These are phyloP conservation scores for Automeris io DNA, from an alignment of 2,888 invertebrate species.

Conservation along the genomic window DNA sequence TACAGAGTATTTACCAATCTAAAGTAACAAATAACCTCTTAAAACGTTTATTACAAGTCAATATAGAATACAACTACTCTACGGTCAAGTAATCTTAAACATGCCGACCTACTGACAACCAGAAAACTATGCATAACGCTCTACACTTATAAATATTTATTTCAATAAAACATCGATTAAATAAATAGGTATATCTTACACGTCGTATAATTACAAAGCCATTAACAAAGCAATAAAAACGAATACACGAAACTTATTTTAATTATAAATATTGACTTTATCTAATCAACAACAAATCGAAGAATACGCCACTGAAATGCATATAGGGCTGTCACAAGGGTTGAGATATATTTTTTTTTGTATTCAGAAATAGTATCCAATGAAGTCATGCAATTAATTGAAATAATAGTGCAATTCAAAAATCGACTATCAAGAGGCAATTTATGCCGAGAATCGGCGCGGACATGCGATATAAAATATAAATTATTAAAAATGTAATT, in stretches of 20 bases:
- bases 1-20: too few relatives aligned
- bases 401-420: too few relatives aligned
- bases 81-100: neutral
- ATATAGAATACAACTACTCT: too few relatives aligned
- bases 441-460: too few relatives aligned
- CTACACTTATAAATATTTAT: constrained; percentile 3
- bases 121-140: neutral
- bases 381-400: too few relatives aligned
- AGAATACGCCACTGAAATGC: constrained; percentile 56
- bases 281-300: constrained; percentile 68
- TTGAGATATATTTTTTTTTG: neutral
- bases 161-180: neutral
- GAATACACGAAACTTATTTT: constrained; percentile 8
- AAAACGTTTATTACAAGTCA: too few relatives aligned
- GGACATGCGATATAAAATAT: too few relatives aligned
- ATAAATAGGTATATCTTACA: neutral
- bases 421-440: too few relatives aligned
- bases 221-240: constrained; percentile 1
- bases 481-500: too few relatives aligned
- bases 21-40: too few relatives aligned
- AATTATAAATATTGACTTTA: constrained; percentile 19
- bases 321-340: constrained; percentile 17
- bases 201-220: neutral
- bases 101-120: neutral
- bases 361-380: too few relatives aligned